phyloP scores from a whole-genome alignment of 2,113 vertebrate genomes.

The Nothobranchius kuhntae region DNA sequence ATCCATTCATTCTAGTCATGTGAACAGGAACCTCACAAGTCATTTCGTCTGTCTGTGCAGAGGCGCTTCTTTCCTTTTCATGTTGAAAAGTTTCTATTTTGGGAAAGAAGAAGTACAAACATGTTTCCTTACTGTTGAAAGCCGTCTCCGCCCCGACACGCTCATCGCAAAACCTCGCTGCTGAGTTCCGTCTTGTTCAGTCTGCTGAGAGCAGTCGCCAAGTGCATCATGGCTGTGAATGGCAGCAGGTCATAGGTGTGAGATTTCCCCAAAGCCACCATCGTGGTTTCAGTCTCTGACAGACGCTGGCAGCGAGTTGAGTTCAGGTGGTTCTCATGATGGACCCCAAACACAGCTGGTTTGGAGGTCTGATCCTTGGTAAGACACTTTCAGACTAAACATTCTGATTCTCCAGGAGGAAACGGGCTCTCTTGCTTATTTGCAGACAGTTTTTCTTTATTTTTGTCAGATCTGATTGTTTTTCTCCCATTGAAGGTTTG shows the following conservation, averaged over 20 bases:
- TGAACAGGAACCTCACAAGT: background rate
- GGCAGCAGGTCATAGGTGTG: background rate
- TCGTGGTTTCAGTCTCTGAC: slow-evolving; percentile 25
- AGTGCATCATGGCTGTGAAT: background rate
- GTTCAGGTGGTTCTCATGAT: background rate
- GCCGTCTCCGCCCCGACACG: slow-evolving; percentile 19
- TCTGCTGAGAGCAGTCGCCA: background rate
- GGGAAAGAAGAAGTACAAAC: slow-evolving; percentile 44
- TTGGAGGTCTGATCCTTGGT: slow-evolving; percentile 28
- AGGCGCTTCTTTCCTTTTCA: background rate
- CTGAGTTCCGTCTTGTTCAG: slow-evolving; percentile 14
- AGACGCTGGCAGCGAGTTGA: slow-evolving; percentile 15
- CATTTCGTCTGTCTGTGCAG: too few relatives aligned
- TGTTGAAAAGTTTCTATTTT: slow-evolving; percentile 18
- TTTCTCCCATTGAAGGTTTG: slow-evolving; percentile 37
- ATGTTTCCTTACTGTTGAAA: background rate
- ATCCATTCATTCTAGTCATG: background rate
- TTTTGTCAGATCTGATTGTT: background rate
- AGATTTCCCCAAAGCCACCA: background rate
- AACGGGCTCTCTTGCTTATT: background rate
- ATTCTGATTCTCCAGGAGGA: background rate
- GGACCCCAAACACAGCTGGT: background rate
- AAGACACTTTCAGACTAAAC: background rate
- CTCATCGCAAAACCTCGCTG: background rate
- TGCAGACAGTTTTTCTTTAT: background rate